These are phyloP conservation scores for Cyprinodon tularosa DNA, from an alignment of 2,113 vertebrate genomes.

Conservation along the genomic window DNA sequence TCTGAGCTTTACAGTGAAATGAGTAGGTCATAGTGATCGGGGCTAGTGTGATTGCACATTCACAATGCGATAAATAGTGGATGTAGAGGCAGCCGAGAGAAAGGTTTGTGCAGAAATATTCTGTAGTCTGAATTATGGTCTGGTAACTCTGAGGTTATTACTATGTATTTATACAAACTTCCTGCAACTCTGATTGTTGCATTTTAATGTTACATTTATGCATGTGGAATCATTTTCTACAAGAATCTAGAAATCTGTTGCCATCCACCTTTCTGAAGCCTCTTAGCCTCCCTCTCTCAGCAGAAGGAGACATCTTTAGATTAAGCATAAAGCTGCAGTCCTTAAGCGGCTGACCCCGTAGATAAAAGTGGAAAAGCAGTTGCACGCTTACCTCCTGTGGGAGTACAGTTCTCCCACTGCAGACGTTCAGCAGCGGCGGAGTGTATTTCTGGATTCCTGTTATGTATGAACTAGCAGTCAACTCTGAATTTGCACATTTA, in stretches of 20 bases:
- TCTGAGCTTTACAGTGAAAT: slow-evolving; percentile 50
- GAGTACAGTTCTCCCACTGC: slow-evolving; percentile 20
- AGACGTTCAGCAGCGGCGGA: slow-evolving; percentile 36
- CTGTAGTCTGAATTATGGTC: slow-evolving; percentile 71
- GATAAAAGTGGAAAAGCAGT: slow-evolving; percentile 49
- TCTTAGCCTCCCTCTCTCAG: slow-evolving; percentile 24
- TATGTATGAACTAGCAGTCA: slow-evolving; percentile 38
- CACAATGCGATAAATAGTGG: slow-evolving; percentile 74
- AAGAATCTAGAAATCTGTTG: not conserved
- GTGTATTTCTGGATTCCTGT: slow-evolving; percentile 46
- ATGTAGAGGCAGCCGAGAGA: slow-evolving; percentile 56
- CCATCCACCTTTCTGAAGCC: not conserved
- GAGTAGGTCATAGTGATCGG: slow-evolving; percentile 56
- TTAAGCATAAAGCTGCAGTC: slow-evolving; percentile 67
- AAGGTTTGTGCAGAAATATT: slow-evolving; percentile 49
- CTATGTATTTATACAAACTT: slow-evolving; percentile 4
- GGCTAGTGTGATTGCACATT: slow-evolving; percentile 66
- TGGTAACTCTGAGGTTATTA: slow-evolving; percentile 8
- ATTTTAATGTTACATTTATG: slow-evolving; percentile 9
- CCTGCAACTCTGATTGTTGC: not conserved
- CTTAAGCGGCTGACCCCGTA: slow-evolving; percentile 66
- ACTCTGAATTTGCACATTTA: slow-evolving; percentile 23
- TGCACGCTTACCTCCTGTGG: slow-evolving; percentile 28
- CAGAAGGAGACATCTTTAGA: slow-evolving; percentile 65
- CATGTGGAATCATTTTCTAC: not conserved